Conservation (phyloP, 2,888 invertebrate genomes). For the Cephus spinipes region DNA sequence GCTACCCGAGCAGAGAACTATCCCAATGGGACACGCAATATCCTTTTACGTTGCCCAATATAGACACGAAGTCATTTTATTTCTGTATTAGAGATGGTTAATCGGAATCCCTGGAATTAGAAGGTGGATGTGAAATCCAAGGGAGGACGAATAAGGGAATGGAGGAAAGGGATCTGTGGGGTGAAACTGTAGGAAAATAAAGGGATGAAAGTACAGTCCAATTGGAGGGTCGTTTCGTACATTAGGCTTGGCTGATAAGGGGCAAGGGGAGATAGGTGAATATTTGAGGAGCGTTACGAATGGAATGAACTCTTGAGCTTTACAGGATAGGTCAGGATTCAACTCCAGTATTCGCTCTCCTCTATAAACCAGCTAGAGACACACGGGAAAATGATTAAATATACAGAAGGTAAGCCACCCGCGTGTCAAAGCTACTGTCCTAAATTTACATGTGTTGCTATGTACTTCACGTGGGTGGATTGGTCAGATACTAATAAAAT, state of each 20-base stretch:
- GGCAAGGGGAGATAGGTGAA: constrained; percentile 38
- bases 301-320: constrained; percentile 47
- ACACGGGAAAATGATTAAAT: constrained; percentile 28
- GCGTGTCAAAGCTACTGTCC: constrained; percentile 11
- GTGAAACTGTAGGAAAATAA: too few species aligned
- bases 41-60: too few species aligned
- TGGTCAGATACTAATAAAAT: not conserved
- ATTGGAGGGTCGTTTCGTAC: too few species aligned
- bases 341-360: constrained; percentile 34
- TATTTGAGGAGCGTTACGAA: constrained; percentile 49
- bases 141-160: too few species aligned
- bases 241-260: not conserved
- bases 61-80: too few species aligned
- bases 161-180: too few species aligned
- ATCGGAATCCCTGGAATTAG: too few species aligned
- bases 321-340: constrained; percentile 49
- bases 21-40: too few species aligned
- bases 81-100: too few species aligned
- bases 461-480: not conserved
- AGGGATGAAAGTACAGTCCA: too few species aligned
- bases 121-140: too few species aligned
- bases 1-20: too few species aligned
- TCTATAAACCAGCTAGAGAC: constrained; percentile 36
- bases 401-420: constrained; percentile 29
- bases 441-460: constrained; percentile 23